Evolutionary conservation across 2,113 vertebrate species (phyloP).

Genomic region (Talpa occidentalis): DNA sequence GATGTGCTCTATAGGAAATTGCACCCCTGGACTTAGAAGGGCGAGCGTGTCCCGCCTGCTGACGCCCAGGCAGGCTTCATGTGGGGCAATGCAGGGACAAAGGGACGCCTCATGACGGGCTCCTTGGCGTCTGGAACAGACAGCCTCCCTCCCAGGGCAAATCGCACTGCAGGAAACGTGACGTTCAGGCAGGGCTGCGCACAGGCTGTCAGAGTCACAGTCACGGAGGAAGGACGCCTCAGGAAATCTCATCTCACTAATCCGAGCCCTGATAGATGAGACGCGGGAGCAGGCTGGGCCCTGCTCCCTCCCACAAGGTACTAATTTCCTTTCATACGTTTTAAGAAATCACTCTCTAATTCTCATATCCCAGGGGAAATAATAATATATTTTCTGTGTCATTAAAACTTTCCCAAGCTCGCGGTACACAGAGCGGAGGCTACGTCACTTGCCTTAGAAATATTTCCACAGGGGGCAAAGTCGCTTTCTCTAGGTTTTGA

Average conservation of each 20-base stretch:
- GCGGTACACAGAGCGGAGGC: constrained; percentile 15
- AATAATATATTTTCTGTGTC: constrained; percentile 78
- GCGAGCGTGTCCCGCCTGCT: background rate
- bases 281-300: constrained; percentile 55
- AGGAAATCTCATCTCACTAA: constrained; percentile 76
- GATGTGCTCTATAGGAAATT: constrained; percentile 54
- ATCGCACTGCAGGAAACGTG: constrained; percentile 13
- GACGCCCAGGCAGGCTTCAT: background rate
- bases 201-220: constrained; percentile 50
- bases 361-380: constrained; percentile 67
- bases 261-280: constrained; percentile 51
- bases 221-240: background rate
- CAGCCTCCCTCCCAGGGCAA: background rate
- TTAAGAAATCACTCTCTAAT: constrained; percentile 72
- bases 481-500: constrained; percentile 20
- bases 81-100: background rate
- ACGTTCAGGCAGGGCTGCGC: no score
- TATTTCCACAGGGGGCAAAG: constrained; percentile 51
- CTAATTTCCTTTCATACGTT: constrained; percentile 73
- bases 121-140: background rate
- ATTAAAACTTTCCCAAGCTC: constrained; percentile 78
- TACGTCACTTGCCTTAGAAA: constrained; percentile 53
- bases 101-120: background rate
- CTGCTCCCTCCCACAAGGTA: constrained; percentile 71
- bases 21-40: background rate